These are phyloP conservation scores for Nansenia antarctica DNA, from an alignment of 2,113 vertebrate species.

Conservation along the genomic window DNA sequence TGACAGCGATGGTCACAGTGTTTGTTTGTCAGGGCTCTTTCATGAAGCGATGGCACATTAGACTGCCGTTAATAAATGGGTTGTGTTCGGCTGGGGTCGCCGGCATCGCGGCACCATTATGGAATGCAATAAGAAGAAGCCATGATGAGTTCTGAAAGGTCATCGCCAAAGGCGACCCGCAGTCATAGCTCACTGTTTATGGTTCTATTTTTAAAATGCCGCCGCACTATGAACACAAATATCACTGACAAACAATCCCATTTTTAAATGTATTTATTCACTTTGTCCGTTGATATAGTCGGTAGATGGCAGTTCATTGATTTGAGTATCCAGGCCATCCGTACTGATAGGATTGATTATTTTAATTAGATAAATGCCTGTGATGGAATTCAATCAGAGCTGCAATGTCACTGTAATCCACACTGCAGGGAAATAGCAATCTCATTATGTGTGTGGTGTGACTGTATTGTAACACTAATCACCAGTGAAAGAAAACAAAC, in stretches of 20 bases:
- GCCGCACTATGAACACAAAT: constrained; percentile 35
- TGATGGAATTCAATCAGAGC: neutral
- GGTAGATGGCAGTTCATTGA: constrained; percentile 20
- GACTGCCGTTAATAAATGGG: constrained; percentile 52
- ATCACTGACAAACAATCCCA: constrained; percentile 3
- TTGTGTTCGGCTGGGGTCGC: constrained; percentile 30
- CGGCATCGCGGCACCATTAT: constrained; percentile 37
- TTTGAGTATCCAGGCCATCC: neutral
- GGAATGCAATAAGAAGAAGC: constrained; percentile 50
- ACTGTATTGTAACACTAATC: too few species aligned
- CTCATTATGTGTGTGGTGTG: too few species aligned
- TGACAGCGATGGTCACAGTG: constrained; percentile 25
- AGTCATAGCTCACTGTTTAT: constrained; percentile 27
- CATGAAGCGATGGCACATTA: constrained; percentile 50
- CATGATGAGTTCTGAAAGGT: constrained; percentile 50
- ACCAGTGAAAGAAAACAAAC: too few species aligned
- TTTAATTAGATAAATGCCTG: too few species aligned
- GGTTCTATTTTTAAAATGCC: constrained; percentile 28
- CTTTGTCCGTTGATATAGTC: neutral
- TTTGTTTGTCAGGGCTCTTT: constrained; percentile 40
- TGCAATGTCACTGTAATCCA: neutral
- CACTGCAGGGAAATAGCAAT: too few species aligned
- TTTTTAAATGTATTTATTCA: constrained; percentile 15
- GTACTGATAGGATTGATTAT: too few species aligned
- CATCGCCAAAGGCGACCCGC: constrained; percentile 17